Evolutionary conservation across 1,140 invertebrate genomes (phyloP).

Genomic region (Drosophila baimaii): DNA sequence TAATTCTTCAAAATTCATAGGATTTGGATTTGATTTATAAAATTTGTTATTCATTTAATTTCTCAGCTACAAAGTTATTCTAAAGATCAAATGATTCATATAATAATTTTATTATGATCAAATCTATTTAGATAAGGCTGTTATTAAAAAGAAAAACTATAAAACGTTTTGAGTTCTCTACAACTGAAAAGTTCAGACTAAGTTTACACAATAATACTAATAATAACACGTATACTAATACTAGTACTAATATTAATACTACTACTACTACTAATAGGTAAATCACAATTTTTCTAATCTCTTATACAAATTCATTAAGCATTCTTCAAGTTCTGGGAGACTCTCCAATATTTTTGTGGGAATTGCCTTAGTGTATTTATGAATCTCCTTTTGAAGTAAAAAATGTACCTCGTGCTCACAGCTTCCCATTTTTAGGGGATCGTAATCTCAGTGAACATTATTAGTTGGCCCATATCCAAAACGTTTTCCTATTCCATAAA

Average conservation of each 20-base stretch:
- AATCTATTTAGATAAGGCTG: too few relatives aligned
- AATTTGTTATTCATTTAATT: not conserved
- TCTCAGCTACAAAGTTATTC: not conserved
- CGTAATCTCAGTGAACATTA: constrained; percentile 38
- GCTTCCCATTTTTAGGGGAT: constrained; percentile 13
- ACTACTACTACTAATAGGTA: not conserved
- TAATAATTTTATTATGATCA: not conserved
- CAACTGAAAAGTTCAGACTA: not conserved
- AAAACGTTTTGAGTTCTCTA: not conserved
- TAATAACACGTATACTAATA: too few relatives aligned
- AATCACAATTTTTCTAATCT: not conserved
- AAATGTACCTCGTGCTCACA: not conserved
- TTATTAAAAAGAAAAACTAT: too few relatives aligned
- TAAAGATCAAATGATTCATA: not conserved
- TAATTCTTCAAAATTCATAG: too few relatives aligned
- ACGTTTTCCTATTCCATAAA: constrained; percentile 49
- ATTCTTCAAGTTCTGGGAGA: not conserved
- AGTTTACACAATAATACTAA: too few relatives aligned
- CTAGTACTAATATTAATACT: too few relatives aligned
- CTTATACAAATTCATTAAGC: not conserved
- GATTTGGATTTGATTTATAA: too few relatives aligned
- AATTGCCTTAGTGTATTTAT: not conserved
- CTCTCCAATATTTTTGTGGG: too few relatives aligned
- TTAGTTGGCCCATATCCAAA: constrained; percentile 57
- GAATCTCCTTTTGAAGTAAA: not conserved